Evolutionary conservation across 2,888 invertebrate genomes (phyloP).

Genomic region (Pachydiplax longipennis): DNA sequence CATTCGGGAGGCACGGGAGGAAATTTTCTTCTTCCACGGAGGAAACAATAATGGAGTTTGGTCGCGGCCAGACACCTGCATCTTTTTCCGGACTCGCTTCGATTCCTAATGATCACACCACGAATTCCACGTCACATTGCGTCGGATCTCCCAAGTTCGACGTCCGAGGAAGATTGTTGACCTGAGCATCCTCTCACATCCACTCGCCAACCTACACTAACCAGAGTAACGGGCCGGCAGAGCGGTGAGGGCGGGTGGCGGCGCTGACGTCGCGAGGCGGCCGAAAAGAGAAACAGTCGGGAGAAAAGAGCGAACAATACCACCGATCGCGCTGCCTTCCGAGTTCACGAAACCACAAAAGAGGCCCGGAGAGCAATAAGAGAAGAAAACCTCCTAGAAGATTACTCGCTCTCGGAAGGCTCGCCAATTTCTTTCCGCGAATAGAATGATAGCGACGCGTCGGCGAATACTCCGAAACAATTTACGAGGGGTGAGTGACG

Average conservation of each 20-base stretch:
- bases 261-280: conserved; percentile 22
- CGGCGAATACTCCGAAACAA: too few species aligned
- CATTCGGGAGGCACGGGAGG: not conserved
- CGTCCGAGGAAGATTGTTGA: conserved; percentile 59
- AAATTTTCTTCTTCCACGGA: conserved; percentile 10
- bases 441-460: too few species aligned
- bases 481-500: too few species aligned
- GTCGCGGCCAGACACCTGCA: not conserved
- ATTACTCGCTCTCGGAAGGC: too few species aligned
- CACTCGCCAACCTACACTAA: conserved; percentile 54
- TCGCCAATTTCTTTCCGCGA: too few species aligned
- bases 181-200: conserved; percentile 54
- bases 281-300: not conserved
- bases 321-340: not conserved
- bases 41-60: not conserved
- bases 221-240: conserved; percentile 53
- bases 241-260: conserved; percentile 56
- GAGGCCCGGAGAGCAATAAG: not conserved
- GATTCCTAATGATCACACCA: conserved; percentile 48
- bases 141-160: conserved; percentile 51
- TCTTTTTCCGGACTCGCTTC: conserved; percentile 53
- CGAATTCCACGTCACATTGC: conserved; percentile 53
- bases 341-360: not conserved
- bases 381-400: too few species aligned
- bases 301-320: not conserved